Conservation (phyloP, 2,888 invertebrate species). For the Drosophila meridionalis region DNA sequence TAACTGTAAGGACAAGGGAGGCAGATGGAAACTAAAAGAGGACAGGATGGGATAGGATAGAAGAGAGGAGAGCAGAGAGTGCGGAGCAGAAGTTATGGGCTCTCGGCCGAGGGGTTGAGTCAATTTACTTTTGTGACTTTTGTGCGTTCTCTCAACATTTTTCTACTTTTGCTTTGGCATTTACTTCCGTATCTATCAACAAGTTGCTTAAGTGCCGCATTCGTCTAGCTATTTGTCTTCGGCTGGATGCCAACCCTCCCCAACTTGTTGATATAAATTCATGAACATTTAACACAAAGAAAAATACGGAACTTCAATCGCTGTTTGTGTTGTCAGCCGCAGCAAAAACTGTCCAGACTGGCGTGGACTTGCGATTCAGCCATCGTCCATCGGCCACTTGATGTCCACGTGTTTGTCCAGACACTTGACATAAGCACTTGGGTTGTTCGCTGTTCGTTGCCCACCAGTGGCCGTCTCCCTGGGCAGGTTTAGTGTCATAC, state of each 20-base stretch:
- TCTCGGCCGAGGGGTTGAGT: constrained; percentile 38
- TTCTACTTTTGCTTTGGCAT: constrained; percentile 59
- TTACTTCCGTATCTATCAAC: constrained; percentile 78
- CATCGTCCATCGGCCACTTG: constrained; percentile 52
- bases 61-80: constrained; percentile 28
- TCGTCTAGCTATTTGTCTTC: constrained; percentile 58
- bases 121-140: constrained; percentile 66
- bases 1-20: constrained; percentile 8
- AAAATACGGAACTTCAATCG: constrained; percentile 38
- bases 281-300: constrained; percentile 52
- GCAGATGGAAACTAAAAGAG: background rate
- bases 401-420: constrained; percentile 77
- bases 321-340: constrained; percentile 60
- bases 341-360: constrained; percentile 55
- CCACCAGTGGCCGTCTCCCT: constrained; percentile 4
- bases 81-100: constrained; percentile 15
- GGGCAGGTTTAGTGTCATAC: constrained; percentile 68
- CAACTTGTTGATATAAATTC: constrained; percentile 75
- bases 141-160: constrained; percentile 53
- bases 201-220: constrained; percentile 71
- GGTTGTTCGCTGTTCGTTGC: constrained; percentile 23
- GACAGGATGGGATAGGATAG: background rate
- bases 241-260: background rate
- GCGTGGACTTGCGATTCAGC: constrained; percentile 25
- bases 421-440: constrained; percentile 79